Conservation (phyloP, 2,113 vertebrate species). For the Eptesicus fuscus region DNA sequence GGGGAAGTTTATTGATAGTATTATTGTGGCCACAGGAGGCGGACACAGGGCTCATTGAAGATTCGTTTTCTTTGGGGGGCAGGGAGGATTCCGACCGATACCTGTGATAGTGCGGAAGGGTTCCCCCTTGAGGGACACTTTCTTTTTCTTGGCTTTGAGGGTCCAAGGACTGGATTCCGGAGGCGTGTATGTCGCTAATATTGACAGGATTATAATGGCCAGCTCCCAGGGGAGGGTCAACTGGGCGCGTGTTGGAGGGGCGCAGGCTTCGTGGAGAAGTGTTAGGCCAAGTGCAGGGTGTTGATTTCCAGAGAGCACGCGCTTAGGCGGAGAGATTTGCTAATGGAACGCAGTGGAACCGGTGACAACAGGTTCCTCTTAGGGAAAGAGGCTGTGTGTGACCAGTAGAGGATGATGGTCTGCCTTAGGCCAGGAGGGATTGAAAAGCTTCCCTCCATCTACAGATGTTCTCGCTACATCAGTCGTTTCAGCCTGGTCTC, state of each 20-base stretch:
- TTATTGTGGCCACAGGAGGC: background rate
- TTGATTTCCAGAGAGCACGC: background rate
- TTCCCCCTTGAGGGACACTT: background rate
- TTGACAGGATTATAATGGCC: constrained; percentile 75
- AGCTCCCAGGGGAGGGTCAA: constrained; percentile 68
- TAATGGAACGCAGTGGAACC: no score
- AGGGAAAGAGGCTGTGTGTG: no score
- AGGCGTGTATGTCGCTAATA: constrained; percentile 47
- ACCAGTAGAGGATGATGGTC: no score
- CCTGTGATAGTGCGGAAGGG: no score
- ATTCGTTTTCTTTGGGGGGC: constrained; percentile 35
- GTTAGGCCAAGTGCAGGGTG: constrained; percentile 46
- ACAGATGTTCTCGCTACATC: no score
- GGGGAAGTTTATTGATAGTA: background rate
- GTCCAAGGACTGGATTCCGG: constrained; percentile 47
- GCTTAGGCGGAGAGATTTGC: background rate
- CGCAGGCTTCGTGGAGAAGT: constrained; percentile 10
- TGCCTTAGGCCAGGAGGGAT: background rate
- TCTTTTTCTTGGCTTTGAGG: constrained; percentile 40
- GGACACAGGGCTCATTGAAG: background rate
- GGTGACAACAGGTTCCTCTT: no score
- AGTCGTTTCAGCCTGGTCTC: no score
- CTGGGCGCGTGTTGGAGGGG: constrained; percentile 57
- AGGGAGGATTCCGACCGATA: constrained; percentile 29
- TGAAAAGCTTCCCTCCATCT: background rate